A percentile compares a stretch with the other conserved stretches of the same genome.
phyloP scores from a whole-genome alignment of 1,140 invertebrate species.

The Linepithema humile region DNA sequence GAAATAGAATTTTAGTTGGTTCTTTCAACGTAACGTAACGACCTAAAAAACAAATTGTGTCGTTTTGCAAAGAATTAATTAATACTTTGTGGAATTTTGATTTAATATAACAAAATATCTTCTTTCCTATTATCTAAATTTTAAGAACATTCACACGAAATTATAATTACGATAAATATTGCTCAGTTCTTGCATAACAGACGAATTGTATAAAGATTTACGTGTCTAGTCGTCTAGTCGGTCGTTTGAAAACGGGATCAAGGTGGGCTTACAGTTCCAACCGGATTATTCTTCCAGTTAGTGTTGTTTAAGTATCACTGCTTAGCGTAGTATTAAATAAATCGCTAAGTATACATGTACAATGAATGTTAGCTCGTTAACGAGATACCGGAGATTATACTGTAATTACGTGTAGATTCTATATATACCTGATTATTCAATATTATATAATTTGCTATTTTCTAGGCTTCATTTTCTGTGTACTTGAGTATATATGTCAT shows the following conservation, averaged over 20 bases:
- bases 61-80: not conserved
- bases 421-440: conserved; percentile 19
- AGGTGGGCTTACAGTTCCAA: conserved; percentile 36
- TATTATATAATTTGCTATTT: conserved; percentile 8
- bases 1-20: not conserved
- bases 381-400: not conserved
- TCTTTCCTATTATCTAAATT: not conserved
- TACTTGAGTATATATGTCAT: not conserved
- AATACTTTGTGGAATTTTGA: not conserved
- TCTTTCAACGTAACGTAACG: not conserved
- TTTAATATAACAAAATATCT: not conserved
- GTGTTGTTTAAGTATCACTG: conserved; percentile 45
- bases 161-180: conserved; percentile 17
- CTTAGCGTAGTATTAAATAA: conserved; percentile 46
- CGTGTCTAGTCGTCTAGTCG: not conserved
- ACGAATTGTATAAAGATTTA: conserved; percentile 28
- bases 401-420: not conserved
- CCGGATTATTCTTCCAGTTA: conserved; percentile 46
- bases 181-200: conserved; percentile 14
- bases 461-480: not conserved
- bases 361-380: conserved; percentile 33
- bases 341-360: conserved; percentile 30
- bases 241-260: conserved; percentile 27
- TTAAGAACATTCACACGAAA: not conserved
- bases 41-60: too few species aligned